Conservation (phyloP, 2,797 vertebrate genomes). For the Lemur catta region DNA sequence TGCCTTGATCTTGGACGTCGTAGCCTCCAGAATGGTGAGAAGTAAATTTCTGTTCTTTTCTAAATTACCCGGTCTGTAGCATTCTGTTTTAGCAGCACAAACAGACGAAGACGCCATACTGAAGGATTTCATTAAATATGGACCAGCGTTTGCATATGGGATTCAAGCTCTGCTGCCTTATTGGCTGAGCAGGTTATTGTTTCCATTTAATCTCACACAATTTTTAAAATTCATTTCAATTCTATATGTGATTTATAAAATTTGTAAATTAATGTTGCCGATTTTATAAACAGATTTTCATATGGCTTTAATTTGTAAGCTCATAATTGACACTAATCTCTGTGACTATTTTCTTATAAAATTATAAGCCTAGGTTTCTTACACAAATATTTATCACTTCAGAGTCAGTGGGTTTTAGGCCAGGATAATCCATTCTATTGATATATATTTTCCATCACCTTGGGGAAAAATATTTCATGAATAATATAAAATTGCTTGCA, state of each 20-base stretch:
- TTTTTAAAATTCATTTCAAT: background rate
- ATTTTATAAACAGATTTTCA: background rate
- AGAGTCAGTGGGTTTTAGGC: background rate
- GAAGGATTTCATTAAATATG: conserved; percentile 87
- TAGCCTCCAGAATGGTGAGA: background rate
- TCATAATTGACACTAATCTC: background rate
- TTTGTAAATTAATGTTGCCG: background rate
- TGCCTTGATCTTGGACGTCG: background rate
- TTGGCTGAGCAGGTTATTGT: conserved; percentile 88
- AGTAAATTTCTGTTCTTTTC: background rate
- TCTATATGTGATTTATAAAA: background rate
- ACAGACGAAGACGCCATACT: conserved; percentile 74
- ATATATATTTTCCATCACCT: background rate
- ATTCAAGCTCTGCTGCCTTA: conserved; percentile 89
- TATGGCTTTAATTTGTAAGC: background rate
- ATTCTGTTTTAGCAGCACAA: background rate
- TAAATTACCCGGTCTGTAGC: no score
- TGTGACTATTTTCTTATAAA: background rate
- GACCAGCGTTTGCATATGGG: conserved; percentile 88
- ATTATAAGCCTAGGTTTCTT: background rate
- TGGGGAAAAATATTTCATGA: background rate
- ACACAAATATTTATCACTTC: background rate
- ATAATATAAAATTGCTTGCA: background rate
- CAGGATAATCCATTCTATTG: background rate
- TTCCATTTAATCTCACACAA: background rate